Base-by-base conservation (phyloP, 2,113 vertebrate species). In the human region DNA sequence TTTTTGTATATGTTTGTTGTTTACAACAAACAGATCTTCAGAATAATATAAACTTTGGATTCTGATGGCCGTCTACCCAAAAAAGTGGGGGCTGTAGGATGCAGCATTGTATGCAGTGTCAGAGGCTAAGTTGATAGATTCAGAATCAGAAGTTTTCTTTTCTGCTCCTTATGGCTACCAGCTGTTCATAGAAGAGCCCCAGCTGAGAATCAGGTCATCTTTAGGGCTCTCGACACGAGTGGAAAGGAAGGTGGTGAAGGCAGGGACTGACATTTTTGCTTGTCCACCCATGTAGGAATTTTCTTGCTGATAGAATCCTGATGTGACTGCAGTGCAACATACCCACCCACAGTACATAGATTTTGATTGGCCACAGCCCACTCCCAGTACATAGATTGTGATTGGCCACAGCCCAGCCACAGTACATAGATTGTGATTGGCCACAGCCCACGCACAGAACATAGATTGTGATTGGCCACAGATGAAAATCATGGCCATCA, bases 381-480 rank as follows among this genome's bases (percentile, higher is more conserved):
- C 5, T 16, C 0, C 0, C 13, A 40, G 38, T 35, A 8, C 8
- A 2, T 20, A 6, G 18, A 38, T 57, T 43, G 40, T 88, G 61
- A 32, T 1, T 32, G 76, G 50, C 59, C 57, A 66, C 50, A 23
- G 80, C 52, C 17, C 52, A 55, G 6, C 52, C 1, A 2, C 18
- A 40, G 38, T 35, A 8, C 8, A 2, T 14, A 6, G 18, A 40
- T 75, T 43, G 40, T 88, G 61, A 30, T 0, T 30, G 76, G 50
- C 48, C 57, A 66, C 50, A 30, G 80, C 52, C 1, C 52, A 52
- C 16, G 6, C 0, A 18, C 18, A 35, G 38, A 20, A 8, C 8
- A 1, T 20, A 6, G 18, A 40, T 75, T 43, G 50, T 88, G 61
- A 30, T 2, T 30, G 76, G 48, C 40, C 57, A 66, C 48, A 23